Evolutionary conservation across 2,113 vertebrate genomes (phyloP), one percentile per base, ranked within the genome.

Genomic region (Myanophis thanlyinensis): DNA sequence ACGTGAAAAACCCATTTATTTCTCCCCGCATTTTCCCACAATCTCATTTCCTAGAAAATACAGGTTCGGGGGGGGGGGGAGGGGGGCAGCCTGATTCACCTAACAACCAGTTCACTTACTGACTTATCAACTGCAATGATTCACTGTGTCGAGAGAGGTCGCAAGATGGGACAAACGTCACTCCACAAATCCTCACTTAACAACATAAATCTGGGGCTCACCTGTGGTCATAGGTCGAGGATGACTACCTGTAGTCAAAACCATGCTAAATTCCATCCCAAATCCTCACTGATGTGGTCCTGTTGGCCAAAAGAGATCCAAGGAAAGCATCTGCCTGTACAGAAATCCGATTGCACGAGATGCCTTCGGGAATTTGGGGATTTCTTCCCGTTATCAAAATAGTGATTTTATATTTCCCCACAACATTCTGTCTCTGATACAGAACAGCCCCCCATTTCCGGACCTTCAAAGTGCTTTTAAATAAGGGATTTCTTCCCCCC

Each of bases 401-500:
- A 89, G 94, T 93, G 89, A 52, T 94, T 94, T 85, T 89, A 80
- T 30, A 18, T 47, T 22, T n/a, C 15, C 90, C 92, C 88, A 0
- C 0, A 51, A 86, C 86, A 92, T 92, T 89, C 3, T 0, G 49
- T 89, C 46, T 92, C 20, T 0, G 62, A 1, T 0, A 27, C 51
- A 90, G 89, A 92, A 12, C 62, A 12, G 52, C 85, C 89, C 89
- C 53, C 87, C 44, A 49, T 49, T 93, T 93, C 84, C 89, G 11
- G 2, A 10, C n/a, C 53, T 2, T 8, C 22, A 93, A 84, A 91
- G 7, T n/a, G 91, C 93, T 27, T 59, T 49, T n/a, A 67, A 20
- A 90, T 15, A 67, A 22, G 11, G 10, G 20, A 11, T 90, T 94
- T 59, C 93, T 49, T 90, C 94, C 54, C 93, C 89, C n/a, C n/a